Conservation (phyloP, 2,888 invertebrate genomes). For the Chesias legatella region DNA sequence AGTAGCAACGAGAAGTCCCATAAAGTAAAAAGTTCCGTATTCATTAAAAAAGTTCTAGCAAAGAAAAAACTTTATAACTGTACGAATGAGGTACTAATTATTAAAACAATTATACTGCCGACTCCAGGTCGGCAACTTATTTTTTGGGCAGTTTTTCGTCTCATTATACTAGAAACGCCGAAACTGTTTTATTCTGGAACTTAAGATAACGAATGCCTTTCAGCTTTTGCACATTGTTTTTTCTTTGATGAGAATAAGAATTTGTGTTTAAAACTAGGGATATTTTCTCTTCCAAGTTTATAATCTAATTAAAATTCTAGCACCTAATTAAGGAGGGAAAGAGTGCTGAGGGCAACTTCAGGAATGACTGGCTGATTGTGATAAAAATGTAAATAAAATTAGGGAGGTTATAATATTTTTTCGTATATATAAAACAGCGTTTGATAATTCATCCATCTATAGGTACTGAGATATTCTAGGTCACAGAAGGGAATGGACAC, state of each 20-base stretch:
- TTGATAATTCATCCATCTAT: no score
- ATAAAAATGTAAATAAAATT: background rate
- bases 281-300: conserved; percentile 48
- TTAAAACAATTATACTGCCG: conserved; percentile 62
- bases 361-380: conserved; percentile 10
- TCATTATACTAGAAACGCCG: conserved; percentile 46
- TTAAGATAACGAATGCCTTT: conserved; percentile 63
- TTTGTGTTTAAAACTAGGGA: conserved; percentile 46
- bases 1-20: conserved; percentile 21
- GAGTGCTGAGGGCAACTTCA: conserved; percentile 27
- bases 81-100: conserved; percentile 69
- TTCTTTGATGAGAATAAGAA: conserved; percentile 47
- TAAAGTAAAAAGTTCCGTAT: conserved; percentile 4
- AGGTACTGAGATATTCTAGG: no score
- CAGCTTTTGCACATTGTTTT: conserved; percentile 45
- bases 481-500: no score
- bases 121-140: conserved; percentile 45
- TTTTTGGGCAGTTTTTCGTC: conserved; percentile 39
- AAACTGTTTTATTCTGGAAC: conserved; percentile 68
- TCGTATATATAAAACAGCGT: no score
- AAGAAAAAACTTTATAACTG: conserved; percentile 50
- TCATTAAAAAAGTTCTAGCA: conserved; percentile 50
- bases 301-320: conserved; percentile 60
- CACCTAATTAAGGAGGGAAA: conserved; percentile 47
- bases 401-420: background rate